Conservation (phyloP, 2,888 invertebrate species). For the Lymantria monacha region DNA sequence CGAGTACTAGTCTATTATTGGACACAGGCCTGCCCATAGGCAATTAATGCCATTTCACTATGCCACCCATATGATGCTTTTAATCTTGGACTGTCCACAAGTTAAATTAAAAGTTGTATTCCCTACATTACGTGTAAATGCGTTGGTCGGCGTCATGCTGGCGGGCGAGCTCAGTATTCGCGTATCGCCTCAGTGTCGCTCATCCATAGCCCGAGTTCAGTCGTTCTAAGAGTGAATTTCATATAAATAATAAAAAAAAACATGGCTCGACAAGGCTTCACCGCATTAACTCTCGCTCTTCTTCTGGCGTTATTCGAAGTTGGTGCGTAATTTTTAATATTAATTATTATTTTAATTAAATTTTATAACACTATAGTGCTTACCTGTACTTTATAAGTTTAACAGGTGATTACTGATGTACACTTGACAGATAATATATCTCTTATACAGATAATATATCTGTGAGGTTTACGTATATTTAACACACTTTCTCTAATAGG, state of each 20-base stretch:
- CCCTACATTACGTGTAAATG: constrained; percentile 58
- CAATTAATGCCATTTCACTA: no score
- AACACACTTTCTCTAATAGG: no score
- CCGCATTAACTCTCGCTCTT: constrained; percentile 54
- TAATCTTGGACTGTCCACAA: neutral
- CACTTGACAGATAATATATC: constrained; percentile 16
- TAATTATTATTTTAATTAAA: neutral
- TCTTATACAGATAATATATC: constrained; percentile 16
- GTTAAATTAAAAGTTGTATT: constrained; percentile 13
- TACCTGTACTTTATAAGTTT: constrained; percentile 20
- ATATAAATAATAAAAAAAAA: constrained; percentile 39
- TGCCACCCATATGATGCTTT: no score
- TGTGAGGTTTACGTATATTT: no score
- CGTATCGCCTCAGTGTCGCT: constrained; percentile 51
- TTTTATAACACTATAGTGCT: constrained; percentile 10
- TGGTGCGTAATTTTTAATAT: constrained; percentile 49
- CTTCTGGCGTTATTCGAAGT: constrained; percentile 64
- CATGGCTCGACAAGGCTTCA: constrained; percentile 60
- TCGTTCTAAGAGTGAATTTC: constrained; percentile 34
- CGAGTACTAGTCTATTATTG: no score
- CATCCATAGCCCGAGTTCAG: constrained; percentile 46
- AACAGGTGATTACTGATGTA: neutral
- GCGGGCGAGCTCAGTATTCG: constrained; percentile 46
- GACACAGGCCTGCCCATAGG: no score
- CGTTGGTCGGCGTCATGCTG: constrained; percentile 62